A percentile compares a stretch with the other conserved stretches of the same genome.
Evolutionary conservation across 2,113 vertebrate species (phyloP).

Genomic region (Gavialis gangeticus): DNA sequence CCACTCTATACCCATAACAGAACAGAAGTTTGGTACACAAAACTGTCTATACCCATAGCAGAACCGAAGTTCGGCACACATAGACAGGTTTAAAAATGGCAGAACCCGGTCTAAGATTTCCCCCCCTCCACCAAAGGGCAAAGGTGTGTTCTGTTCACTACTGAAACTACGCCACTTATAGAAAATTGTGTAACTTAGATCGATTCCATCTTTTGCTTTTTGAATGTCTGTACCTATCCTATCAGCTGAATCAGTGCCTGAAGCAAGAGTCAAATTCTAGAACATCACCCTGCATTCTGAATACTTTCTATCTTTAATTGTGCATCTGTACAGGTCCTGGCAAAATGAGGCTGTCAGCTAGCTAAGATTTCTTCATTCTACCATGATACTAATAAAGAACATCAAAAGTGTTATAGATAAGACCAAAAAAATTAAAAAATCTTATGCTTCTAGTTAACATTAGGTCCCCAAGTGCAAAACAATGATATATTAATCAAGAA

Average conservation of each 20-base stretch:
- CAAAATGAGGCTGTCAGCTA: not conserved
- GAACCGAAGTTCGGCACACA: no score
- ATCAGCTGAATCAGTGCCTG: conserved; percentile 46
- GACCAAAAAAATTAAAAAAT: conserved; percentile 45
- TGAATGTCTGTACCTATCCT: no score
- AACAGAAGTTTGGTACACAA: no score
- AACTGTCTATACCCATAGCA: no score
- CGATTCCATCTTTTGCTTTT: no score
- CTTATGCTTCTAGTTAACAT: not conserved
- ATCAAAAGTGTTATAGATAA: not conserved
- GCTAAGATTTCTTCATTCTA: not conserved
- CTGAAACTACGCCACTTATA: no score
- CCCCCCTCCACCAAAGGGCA: no score
- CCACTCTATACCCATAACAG: no score
- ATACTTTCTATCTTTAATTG: conserved; percentile 12
- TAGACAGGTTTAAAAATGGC: no score
- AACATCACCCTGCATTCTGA: conserved; percentile 59
- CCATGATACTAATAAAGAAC: not conserved
- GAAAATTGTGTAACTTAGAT: no score
- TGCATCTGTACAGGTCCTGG: not conserved
- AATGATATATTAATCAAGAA: conserved; percentile 30
- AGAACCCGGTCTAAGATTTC: no score
- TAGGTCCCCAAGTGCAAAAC: conserved; percentile 9
- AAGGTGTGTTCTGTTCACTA: no score
- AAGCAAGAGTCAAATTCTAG: conserved; percentile 70